phyloP scores from a whole-genome alignment of 2,888 invertebrate genomes.

The Matsumyia berberina region DNA sequence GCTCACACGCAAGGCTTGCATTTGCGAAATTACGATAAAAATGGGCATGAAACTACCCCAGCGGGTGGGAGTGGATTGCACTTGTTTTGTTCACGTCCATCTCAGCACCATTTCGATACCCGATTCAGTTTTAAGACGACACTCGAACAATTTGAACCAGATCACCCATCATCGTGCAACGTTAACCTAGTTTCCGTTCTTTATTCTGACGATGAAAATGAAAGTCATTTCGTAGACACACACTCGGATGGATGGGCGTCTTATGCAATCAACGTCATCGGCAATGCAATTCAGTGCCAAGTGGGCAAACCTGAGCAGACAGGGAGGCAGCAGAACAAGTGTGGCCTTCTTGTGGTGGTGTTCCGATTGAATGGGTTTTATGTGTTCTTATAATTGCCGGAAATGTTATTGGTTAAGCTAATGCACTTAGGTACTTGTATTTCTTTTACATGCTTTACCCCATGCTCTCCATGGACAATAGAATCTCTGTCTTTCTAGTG shows the following conservation, averaged over 20 bases:
- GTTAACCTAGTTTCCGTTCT: slow-evolving; percentile 62
- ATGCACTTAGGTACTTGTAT: slow-evolving; percentile 3
- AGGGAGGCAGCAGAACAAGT: slow-evolving; percentile 67
- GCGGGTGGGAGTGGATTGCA: background rate
- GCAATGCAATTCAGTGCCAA: slow-evolving; percentile 53
- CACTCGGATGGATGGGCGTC: slow-evolving; percentile 58
- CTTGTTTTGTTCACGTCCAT: background rate
- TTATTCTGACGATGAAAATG: slow-evolving; percentile 53
- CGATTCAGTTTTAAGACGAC: slow-evolving; percentile 25
- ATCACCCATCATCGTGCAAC: slow-evolving; percentile 44
- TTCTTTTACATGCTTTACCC: background rate
- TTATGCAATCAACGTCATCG: slow-evolving; percentile 69
- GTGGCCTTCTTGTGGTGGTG: slow-evolving; percentile 55
- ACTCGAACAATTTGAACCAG: slow-evolving; percentile 55
- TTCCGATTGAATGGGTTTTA: slow-evolving; percentile 66
- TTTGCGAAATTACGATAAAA: background rate
- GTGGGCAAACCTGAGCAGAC: slow-evolving; percentile 49
- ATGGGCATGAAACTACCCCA: background rate
- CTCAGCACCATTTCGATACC: background rate
- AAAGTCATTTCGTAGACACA: slow-evolving; percentile 46
- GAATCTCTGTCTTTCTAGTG: too few relatives aligned
- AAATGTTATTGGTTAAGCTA: slow-evolving; percentile 51
- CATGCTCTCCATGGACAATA: too few relatives aligned
- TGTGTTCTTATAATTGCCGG: slow-evolving; percentile 33
- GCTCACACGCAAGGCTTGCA: slow-evolving; percentile 43